Conservation (phyloP, 1,140 invertebrate genomes). For the Thrips palmi region DNA sequence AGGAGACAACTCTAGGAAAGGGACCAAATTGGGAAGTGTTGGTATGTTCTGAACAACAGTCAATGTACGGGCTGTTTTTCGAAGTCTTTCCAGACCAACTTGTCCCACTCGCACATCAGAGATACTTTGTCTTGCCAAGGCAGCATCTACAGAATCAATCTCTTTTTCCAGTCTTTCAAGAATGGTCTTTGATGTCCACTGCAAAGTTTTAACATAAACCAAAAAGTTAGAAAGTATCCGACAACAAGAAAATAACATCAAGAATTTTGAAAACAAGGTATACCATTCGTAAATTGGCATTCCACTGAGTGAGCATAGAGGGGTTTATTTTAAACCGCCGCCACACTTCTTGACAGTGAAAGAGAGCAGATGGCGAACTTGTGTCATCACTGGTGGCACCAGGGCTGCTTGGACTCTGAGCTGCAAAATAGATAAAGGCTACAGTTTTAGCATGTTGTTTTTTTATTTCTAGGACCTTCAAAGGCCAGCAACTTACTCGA, state of each 20-base stretch:
- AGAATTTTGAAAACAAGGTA: constrained; percentile 1
- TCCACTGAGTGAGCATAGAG: constrained; percentile 40
- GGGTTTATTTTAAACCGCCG: constrained; percentile 37
- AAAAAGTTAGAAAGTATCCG: too few relatives aligned
- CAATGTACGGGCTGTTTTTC: constrained; percentile 41
- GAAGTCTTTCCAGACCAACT: constrained; percentile 44
- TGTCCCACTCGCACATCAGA: constrained; percentile 49
- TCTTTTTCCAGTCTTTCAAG: constrained; percentile 45
- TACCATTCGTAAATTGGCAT: constrained; percentile 41
- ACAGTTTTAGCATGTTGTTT: background rate
- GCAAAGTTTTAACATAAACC: too few relatives aligned
- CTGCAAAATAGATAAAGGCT: constrained; percentile 3
- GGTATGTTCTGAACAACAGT: constrained; percentile 44
- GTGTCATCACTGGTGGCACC: constrained; percentile 26
- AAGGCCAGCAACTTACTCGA: constrained; percentile 25
- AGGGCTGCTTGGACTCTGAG: constrained; percentile 22
- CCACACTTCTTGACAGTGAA: constrained; percentile 32
- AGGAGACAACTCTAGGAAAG: constrained; percentile 54
- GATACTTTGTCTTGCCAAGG: constrained; percentile 43
- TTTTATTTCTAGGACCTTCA: constrained; percentile 1
- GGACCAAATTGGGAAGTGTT: constrained; percentile 44
- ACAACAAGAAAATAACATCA: constrained; percentile 6
- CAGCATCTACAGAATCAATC: constrained; percentile 45
- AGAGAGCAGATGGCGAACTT: constrained; percentile 25
- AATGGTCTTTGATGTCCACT: constrained; percentile 67